A percentile compares a stretch with the other conserved stretches of the same genome.
These are phyloP conservation scores for Syngnathus scovelli DNA, from an alignment of 2,113 vertebrate genomes.

Conservation along the genomic window DNA sequence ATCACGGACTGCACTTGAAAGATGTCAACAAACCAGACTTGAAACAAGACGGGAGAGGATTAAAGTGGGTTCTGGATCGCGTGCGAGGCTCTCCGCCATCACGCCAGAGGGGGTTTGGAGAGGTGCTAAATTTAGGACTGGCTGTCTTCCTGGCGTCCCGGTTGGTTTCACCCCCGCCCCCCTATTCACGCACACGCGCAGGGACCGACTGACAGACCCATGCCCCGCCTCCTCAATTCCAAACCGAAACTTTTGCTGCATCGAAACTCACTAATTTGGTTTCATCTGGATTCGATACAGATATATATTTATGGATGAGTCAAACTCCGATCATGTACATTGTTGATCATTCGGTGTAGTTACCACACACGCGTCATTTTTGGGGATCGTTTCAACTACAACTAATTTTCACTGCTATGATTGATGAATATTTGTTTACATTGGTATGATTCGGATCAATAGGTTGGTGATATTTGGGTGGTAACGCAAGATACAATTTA, in stretches of 20 bases:
- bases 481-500: too few relatives aligned
- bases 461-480: too few relatives aligned
- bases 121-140: slow-evolving; percentile 8
- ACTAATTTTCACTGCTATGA: too few relatives aligned
- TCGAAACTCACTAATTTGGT: neutral
- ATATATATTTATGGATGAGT: neutral
- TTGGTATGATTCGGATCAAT: too few relatives aligned
- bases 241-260: neutral
- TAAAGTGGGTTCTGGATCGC: neutral
- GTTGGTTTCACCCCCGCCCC: neutral
- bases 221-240: neutral
- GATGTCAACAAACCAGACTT: neutral
- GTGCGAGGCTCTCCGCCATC: slow-evolving; percentile 1
- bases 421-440: too few relatives aligned
- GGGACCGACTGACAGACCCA: slow-evolving; percentile 11
- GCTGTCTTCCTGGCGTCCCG: slow-evolving; percentile 5
- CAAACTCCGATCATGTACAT: neutral
- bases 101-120: neutral
- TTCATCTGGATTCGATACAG: neutral
- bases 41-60: neutral
- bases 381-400: neutral
- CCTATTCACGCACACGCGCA: neutral
- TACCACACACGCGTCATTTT: neutral
- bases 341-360: neutral
- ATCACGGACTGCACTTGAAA: neutral